These are phyloP conservation scores for Aphrophora alni DNA, from an alignment of 2,888 invertebrate species.

Conservation along the genomic window DNA sequence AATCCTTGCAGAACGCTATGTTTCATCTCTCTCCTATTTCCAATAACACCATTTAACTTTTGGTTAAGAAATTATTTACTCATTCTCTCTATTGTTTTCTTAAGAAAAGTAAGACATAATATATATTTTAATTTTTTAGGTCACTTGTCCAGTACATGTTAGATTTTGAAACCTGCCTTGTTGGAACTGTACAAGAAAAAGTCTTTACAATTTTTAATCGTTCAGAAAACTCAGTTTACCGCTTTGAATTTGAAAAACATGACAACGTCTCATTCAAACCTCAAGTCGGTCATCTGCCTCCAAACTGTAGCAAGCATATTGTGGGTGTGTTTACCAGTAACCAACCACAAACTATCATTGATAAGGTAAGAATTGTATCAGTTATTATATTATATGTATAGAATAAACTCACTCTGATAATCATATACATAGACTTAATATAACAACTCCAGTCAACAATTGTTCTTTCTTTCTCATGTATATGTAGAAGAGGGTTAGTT, in stretches of 20 bases:
- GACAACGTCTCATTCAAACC: constrained; percentile 10
- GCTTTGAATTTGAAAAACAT: constrained; percentile 15
- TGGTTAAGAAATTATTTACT: no score
- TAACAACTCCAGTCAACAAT: no score
- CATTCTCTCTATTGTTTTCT: no score
- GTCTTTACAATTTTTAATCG: constrained; percentile 9
- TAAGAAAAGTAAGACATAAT: no score
- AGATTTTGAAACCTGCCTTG: constrained; percentile 7
- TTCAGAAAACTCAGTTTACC: constrained; percentile 11
- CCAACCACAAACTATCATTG: background rate
- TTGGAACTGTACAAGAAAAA: background rate
- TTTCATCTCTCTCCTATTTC: no score
- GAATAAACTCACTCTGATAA: no score
- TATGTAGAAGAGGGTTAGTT: no score
- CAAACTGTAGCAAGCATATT: constrained; percentile 13
- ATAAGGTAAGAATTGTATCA: constrained; percentile 31
- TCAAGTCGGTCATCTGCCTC: constrained; percentile 17
- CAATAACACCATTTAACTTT: no score
- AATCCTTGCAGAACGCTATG: no score
- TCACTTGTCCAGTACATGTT: constrained; percentile 1
- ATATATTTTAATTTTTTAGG: background rate
- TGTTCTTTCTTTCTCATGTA: no score
- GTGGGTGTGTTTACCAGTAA: background rate
- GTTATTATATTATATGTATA: no score
- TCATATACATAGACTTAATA: no score